Evolutionary conservation across 1,140 invertebrate species (phyloP), one percentile per base, ranked within the genome.

Genomic region (Heliconius eleuchia): DNA sequence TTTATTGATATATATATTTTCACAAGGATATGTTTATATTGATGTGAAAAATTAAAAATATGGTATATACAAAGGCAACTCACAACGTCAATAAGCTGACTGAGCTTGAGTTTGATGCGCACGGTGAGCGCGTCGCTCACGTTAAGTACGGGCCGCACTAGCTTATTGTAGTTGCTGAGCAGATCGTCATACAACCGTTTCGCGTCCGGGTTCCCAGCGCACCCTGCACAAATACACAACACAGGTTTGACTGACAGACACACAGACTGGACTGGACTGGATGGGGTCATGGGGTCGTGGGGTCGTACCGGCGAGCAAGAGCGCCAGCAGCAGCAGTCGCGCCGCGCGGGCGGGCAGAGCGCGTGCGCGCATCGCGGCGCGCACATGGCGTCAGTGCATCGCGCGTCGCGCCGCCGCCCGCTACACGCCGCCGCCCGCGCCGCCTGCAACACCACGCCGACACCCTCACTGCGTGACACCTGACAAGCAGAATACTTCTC

Each of bases 11-110:
- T n/a, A 19, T 57, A 4, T 46, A 42, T 42, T 42, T 42, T 42
- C 3, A 46, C 13, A 57, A n/a, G 1, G 7, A 23, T 57, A 19
- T 23, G 55, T 23, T 57, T 57, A 50, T n/a, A 2, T n/a, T n/a
- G 19, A n/a, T 57, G 52, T n/a, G 0, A 9, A 57, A 57, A 19
- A 57, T 8, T 6, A n/a, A 57, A 57, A 57, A n/a, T 7, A 55
- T n/a, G 23, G 11, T 6, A 66, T 66, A 66, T 13, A 66, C 2
- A 66, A 55, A 34, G 55, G 76, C 46, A n/a, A 96, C 97, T 97
- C 95, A 99, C 98, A 95, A 99, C 98, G 95, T 99, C 98, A 88
- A 99, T 98, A 89, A 99, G 97, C 94, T 99, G 98, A 70, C 98
- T 98, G 75, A 99, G 96, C 94, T 99, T 99, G 86, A 99, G 96